Evolutionary conservation across 2,888 invertebrate genomes (phyloP).

Genomic region (Neoaliturus tenellus): DNA sequence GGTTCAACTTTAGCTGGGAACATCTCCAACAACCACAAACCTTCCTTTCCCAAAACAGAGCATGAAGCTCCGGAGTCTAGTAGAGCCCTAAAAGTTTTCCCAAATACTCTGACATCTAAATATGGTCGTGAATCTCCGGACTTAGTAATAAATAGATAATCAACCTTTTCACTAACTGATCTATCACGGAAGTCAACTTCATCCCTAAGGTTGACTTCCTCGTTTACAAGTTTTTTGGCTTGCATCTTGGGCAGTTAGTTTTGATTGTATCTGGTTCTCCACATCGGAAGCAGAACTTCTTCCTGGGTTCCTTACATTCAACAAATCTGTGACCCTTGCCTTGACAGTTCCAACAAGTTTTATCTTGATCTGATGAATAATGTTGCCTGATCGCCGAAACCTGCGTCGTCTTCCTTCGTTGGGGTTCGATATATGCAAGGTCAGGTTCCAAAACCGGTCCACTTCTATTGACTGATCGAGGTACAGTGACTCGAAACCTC

Average conservation of each 20-base stretch:
- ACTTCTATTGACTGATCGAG: neutral
- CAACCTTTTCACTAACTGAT: neutral
- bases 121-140: neutral
- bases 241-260: neutral
- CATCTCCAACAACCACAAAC: neutral
- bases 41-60: neutral
- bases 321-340: neutral
- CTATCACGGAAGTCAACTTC: neutral
- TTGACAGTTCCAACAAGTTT: conserved; percentile 10
- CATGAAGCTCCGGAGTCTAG: conserved; percentile 9
- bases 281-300: neutral
- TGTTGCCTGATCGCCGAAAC: neutral
- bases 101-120: conserved; percentile 20
- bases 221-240: conserved; percentile 7
- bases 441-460: neutral
- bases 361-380: neutral
- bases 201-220: neutral
- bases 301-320: neutral
- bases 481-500: neutral
- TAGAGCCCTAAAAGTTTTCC: neutral
- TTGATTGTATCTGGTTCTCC: neutral
- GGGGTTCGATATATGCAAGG: neutral
- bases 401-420: neutral
- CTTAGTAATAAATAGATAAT: neutral
- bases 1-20: neutral